A percentile compares a stretch with the other conserved stretches of the same genome.
Conservation (phyloP, 2,888 invertebrate species). For the Cartodere bifasciata region DNA sequence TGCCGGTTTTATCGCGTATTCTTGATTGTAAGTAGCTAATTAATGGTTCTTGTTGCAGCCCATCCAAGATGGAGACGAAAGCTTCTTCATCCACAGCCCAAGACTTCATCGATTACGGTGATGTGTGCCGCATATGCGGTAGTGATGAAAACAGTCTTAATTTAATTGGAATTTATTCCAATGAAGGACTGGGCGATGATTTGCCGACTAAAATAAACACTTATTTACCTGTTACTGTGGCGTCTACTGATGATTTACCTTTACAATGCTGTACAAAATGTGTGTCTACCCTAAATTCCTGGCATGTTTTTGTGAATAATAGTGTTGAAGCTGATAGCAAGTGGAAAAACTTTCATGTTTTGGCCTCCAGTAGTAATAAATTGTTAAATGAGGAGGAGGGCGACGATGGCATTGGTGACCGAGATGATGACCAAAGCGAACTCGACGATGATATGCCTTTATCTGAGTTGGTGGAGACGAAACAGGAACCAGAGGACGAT, state of each 20-base stretch:
- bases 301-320: conserved; percentile 47
- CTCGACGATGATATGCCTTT: conserved; percentile 1
- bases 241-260: conserved; percentile 41
- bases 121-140: conserved; percentile 24
- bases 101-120: neutral
- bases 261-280: conserved; percentile 51
- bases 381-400: conserved; percentile 10
- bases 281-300: conserved; percentile 47
- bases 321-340: conserved; percentile 43
- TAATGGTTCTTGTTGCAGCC: too few species aligned
- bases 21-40: too few species aligned
- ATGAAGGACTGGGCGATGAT: conserved; percentile 46
- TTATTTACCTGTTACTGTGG: conserved; percentile 50
- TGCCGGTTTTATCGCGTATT: too few species aligned
- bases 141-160: conserved; percentile 22
- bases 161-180: conserved; percentile 46
- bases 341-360: conserved; percentile 27
- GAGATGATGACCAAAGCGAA: too few species aligned
- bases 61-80: too few species aligned
- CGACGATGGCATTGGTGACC: too few species aligned
- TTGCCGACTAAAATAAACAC: conserved; percentile 48
- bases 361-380: conserved; percentile 18
- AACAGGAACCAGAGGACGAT: conserved; percentile 6
- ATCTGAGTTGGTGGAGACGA: conserved; percentile 3
- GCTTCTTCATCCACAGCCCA: too few species aligned